A percentile compares a stretch with the other conserved stretches of the same genome.
These are phyloP conservation scores for Platyrinchus mystaceus DNA, from an alignment of 2,797 vertebrate species.

Conservation along the genomic window DNA sequence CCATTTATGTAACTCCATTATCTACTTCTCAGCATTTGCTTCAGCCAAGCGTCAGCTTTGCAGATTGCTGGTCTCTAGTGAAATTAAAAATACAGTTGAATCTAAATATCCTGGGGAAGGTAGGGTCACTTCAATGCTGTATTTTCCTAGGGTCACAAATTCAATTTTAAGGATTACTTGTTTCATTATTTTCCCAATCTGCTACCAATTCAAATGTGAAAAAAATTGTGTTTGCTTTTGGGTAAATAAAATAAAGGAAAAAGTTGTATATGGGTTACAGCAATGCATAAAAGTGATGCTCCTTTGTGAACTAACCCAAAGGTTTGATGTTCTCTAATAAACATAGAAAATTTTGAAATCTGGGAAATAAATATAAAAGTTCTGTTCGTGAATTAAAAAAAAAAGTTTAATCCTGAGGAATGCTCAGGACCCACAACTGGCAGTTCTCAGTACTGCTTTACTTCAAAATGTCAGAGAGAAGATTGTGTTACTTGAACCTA, in stretches of 20 bases:
- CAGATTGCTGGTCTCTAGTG: neutral
- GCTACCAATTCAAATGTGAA: neutral
- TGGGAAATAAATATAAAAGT: neutral
- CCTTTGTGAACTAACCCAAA: slow-evolving; percentile 1
- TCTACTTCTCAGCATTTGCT: neutral
- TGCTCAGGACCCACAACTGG: neutral
- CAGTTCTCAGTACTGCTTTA: neutral
- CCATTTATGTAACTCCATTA: neutral
- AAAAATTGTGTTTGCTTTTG: neutral
- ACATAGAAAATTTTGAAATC: neutral
- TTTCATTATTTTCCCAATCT: neutral
- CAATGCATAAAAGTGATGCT: neutral
- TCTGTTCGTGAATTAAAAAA: neutral
- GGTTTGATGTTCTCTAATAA: neutral
- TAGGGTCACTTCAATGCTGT: neutral
- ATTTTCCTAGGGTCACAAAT: neutral
- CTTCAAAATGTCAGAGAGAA: neutral
- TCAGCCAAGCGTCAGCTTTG: neutral
- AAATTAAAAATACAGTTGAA: neutral
- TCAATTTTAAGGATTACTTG: neutral
- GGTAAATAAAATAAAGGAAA: neutral
- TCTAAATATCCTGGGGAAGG: neutral
- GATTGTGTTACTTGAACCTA: neutral
- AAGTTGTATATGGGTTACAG: neutral
- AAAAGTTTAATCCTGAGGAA: neutral